Evolutionary conservation across 23 tunicate genomes (phyloP).

Genomic region (Ciona savignyi): DNA sequence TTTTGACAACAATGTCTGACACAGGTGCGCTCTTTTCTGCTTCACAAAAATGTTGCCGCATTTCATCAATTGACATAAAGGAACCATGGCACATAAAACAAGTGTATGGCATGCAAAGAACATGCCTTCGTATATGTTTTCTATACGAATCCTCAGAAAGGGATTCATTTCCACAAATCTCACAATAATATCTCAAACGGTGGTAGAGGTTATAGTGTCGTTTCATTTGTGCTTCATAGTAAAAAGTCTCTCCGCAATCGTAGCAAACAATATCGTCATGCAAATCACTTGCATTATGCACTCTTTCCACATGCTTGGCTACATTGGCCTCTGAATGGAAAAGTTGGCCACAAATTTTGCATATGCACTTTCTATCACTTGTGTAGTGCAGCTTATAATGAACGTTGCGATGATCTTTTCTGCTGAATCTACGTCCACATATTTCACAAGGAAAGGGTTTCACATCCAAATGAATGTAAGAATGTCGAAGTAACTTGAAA

Average conservation of each 20-base stretch:
- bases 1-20: conserved; percentile 25
- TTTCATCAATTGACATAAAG: conserved; percentile 8
- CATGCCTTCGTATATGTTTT: conserved; percentile 26
- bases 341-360: conserved; percentile 29
- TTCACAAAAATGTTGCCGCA: conserved; percentile 21
- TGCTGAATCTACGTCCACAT: conserved; percentile 34
- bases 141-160: conserved; percentile 10
- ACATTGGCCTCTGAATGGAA: conserved; percentile 23
- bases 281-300: conserved; percentile 17
- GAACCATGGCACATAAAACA: conserved; percentile 22
- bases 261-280: conserved; percentile 14
- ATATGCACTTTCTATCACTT: conserved; percentile 25
- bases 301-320: conserved; percentile 19
- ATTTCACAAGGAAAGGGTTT: conserved; percentile 46
- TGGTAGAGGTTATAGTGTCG: conserved; percentile 31
- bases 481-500: conserved; percentile 36
- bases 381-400: conserved; percentile 38
- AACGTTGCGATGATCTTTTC: conserved; percentile 53
- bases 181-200: conserved; percentile 13
- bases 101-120: conserved; percentile 19
- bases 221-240: conserved; percentile 37
- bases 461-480: conserved; percentile 29
- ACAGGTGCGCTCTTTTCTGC: conserved; percentile 5
- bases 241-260: conserved; percentile 29
- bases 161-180: conserved; percentile 33